A percentile compares a stretch with the other conserved stretches of the same genome.
Conservation (phyloP, 2,797 vertebrate species). For the Lateolabrax maculatus region DNA sequence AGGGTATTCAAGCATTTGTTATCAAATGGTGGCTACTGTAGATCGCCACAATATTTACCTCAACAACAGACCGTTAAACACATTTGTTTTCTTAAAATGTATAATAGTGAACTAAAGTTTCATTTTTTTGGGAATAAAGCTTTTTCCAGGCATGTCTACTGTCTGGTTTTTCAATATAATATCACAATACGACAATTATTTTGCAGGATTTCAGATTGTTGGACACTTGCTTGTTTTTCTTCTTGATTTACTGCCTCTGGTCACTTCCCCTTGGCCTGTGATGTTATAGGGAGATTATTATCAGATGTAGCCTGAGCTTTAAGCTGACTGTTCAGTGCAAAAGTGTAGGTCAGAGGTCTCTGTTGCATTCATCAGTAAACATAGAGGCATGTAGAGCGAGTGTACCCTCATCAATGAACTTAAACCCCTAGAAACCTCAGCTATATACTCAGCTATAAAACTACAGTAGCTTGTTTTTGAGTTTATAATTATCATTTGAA, state of each 20-base stretch:
- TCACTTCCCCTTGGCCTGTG: constrained; percentile 1
- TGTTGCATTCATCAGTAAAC: neutral
- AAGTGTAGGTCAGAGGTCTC: neutral
- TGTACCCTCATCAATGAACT: neutral
- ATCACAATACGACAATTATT: neutral
- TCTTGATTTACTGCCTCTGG: neutral
- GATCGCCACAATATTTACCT: neutral
- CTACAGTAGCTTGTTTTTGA: neutral
- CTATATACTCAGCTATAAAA: neutral
- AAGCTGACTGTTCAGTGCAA: constrained; percentile 12
- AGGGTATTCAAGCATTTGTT: neutral
- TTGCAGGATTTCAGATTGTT: neutral
- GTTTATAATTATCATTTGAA: neutral
- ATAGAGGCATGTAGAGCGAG: neutral
- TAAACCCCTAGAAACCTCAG: neutral
- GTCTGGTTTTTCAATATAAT: neutral
- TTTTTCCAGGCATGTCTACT: neutral
- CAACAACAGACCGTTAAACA: neutral
- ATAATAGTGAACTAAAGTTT: neutral
- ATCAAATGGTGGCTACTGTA: neutral
- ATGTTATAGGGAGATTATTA: constrained; percentile 36
- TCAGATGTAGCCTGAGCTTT: constrained; percentile 3
- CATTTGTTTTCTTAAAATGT: neutral
- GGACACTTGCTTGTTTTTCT: neutral
- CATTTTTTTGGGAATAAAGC: neutral